Evolutionary conservation across 2,888 invertebrate genomes (phyloP).

Genomic region (Zootermopsis nevadensis): DNA sequence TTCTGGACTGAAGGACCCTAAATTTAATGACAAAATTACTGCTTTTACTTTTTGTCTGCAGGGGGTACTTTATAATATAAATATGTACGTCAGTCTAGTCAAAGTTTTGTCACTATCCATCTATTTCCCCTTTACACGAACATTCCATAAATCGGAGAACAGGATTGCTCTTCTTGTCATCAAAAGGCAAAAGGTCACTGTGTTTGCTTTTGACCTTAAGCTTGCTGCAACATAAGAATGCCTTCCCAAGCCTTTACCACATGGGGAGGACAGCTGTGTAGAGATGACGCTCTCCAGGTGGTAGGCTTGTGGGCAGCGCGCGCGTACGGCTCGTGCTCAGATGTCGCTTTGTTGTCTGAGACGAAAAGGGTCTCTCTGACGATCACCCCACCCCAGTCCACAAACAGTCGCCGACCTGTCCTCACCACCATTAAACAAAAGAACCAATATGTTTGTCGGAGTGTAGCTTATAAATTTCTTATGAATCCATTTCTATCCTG

Average conservation of each 20-base stretch:
- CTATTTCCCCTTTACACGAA: no score
- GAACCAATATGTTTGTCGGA: neutral
- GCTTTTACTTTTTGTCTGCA: no score
- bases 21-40: no score
- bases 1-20: no score
- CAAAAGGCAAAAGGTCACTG: neutral
- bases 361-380: neutral
- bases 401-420: conserved; percentile 2
- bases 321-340: conserved; percentile 22
- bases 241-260: neutral
- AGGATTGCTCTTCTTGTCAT: neutral
- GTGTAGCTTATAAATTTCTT: conserved; percentile 4
- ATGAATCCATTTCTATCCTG: neutral
- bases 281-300: neutral
- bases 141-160: no score
- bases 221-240: neutral
- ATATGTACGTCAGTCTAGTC: no score
- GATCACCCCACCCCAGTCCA: neutral
- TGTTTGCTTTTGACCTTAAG: neutral
- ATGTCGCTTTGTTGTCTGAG: conserved; percentile 23
- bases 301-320: neutral
- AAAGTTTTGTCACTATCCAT: no score
- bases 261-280: neutral
- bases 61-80: no score
- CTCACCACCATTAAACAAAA: conserved; percentile 2